These are phyloP conservation scores for Dinocampus coccinellae DNA, from an alignment of 2,888 invertebrate species.

Conservation along the genomic window DNA sequence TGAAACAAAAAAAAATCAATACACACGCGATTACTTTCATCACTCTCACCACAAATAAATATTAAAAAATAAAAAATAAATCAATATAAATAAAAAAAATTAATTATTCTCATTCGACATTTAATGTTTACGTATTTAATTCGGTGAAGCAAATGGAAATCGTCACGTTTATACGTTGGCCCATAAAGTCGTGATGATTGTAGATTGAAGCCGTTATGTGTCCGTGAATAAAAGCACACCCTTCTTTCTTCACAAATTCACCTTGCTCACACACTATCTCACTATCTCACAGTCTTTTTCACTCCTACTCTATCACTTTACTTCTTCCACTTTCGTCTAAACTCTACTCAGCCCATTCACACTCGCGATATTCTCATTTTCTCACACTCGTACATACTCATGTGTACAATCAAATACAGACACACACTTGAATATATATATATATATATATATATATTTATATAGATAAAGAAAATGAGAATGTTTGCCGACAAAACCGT, in stretches of 20 bases:
- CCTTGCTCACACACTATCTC: not conserved
- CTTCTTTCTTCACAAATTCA: not conserved
- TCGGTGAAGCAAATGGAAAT: slow-evolving; percentile 7
- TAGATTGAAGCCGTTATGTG: slow-evolving; percentile 25
- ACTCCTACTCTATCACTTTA: not conserved
- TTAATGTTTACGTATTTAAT: slow-evolving; percentile 7
- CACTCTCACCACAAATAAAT: no score
- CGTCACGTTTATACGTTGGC: not conserved
- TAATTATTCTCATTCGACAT: no score
- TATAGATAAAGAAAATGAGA: not conserved
- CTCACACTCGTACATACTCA: not conserved
- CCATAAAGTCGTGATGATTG: slow-evolving; percentile 21
- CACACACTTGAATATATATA: not conserved
- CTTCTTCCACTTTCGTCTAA: not conserved
- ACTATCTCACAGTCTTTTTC: no score
- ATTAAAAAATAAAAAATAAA: no score
- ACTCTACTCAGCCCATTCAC: slow-evolving; percentile 1
- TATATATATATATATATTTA: not conserved
- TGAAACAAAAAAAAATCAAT: no score
- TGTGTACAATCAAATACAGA: not conserved
- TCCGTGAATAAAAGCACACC: not conserved
- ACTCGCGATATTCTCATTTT: not conserved
- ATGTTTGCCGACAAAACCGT: not conserved
- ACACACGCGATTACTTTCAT: no score
- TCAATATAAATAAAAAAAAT: no score